Conservation (phyloP, 2,797 vertebrate genomes). For the Limosa lapponica region DNA sequence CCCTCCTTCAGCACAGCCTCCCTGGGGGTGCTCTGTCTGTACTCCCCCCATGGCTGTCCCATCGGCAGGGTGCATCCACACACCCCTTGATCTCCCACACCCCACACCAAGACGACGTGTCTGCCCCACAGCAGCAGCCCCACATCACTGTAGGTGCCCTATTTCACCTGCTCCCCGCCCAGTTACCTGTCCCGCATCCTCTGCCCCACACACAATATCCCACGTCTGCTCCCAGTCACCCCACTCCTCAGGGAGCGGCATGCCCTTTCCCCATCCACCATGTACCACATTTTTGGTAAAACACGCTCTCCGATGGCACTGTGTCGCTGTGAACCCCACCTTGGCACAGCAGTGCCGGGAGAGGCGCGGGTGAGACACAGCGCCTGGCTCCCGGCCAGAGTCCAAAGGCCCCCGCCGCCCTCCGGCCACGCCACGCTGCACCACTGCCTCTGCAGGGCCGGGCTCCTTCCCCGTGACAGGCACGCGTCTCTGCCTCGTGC, state of each 20-base stretch:
- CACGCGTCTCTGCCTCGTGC: fast-evolving
- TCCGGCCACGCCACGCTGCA: fast-evolving
- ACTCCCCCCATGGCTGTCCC: background rate
- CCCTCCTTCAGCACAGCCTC: fast-evolving
- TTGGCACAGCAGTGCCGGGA: fast-evolving
- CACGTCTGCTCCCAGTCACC: background rate
- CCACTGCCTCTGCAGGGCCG: background rate
- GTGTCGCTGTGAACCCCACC: fast-evolving
- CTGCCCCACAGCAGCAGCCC: background rate
- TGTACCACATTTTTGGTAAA: background rate
- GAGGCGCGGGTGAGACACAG: fast-evolving
- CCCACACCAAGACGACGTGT: fast-evolving
- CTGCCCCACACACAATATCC: background rate
- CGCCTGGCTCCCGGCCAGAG: background rate
- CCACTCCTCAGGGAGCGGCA: fast-evolving
- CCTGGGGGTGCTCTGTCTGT: background rate
- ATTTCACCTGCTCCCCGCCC: background rate
- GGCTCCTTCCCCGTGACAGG: background rate
- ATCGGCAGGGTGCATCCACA: fast-evolving
- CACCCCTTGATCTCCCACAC: background rate
- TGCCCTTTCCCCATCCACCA: background rate
- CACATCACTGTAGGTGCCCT: background rate
- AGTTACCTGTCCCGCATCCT: background rate
- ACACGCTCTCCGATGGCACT: fast-evolving
- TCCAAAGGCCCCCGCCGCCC: background rate